phyloP scores from a whole-genome alignment of 1,140 invertebrate species.

The Lordiphosa collinella region DNA sequence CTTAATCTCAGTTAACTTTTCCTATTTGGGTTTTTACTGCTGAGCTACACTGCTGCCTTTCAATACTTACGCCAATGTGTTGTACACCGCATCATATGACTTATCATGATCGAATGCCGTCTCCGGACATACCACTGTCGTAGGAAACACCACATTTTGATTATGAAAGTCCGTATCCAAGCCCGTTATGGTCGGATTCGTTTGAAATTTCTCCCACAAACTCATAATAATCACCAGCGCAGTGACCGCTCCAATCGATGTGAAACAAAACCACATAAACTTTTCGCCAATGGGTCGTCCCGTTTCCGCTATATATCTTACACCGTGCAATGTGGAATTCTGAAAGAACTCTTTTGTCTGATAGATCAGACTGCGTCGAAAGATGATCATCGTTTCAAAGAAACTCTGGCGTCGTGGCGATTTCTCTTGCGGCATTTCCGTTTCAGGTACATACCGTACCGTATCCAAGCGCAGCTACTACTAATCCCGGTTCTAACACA shows the following conservation, averaged over 20 bases:
- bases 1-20: too few relatives aligned
- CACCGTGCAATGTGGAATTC: constrained; percentile 86
- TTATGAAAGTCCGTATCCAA: constrained; percentile 87
- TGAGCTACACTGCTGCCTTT: too few relatives aligned
- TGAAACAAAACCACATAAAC: constrained; percentile 88
- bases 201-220: constrained; percentile 89
- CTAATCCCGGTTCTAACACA: neutral
- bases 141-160: constrained; percentile 87
- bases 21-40: too few relatives aligned
- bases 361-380: constrained; percentile 83
- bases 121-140: constrained; percentile 83
- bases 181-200: constrained; percentile 88
- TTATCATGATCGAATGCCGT: constrained; percentile 79
- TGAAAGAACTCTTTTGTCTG: constrained; percentile 86
- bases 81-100: constrained; percentile 54
- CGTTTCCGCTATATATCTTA: constrained; percentile 85
- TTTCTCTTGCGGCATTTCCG: constrained; percentile 67
- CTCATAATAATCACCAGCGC: constrained; percentile 86
- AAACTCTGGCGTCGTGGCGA: constrained; percentile 17
- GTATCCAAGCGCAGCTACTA: neutral
- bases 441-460: constrained; percentile 55
- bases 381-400: constrained; percentile 66
- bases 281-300: constrained; percentile 85
- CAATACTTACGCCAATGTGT: constrained; percentile 57
- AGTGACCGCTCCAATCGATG: constrained; percentile 83